These are phyloP conservation scores for Sarcophaga carnaria DNA, from an alignment of 2,888 invertebrate species.

Conservation along the genomic window DNA sequence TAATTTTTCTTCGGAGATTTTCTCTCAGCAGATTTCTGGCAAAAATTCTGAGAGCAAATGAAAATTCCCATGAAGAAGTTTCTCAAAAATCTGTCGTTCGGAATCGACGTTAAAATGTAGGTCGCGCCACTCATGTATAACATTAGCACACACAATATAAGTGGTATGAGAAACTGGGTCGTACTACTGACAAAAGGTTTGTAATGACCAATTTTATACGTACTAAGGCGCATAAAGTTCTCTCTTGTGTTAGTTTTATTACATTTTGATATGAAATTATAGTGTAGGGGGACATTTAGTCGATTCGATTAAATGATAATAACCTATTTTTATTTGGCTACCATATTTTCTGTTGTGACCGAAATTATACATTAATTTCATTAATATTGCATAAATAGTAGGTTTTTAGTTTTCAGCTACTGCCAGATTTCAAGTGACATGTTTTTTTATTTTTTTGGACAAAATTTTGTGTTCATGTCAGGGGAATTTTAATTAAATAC, in stretches of 20 bases:
- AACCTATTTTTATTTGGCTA: neutral
- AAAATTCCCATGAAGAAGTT: no score
- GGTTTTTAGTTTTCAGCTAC: neutral
- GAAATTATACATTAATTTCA: slow-evolving; percentile 44
- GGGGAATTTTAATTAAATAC: slow-evolving; percentile 54
- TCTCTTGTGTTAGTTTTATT: neutral
- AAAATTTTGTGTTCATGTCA: slow-evolving; percentile 43
- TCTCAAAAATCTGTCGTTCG: no score
- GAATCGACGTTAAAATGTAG: no score
- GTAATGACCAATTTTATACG: no score
- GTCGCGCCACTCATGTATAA: no score
- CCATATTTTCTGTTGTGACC: neutral
- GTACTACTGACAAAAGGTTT: no score
- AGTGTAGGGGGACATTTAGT: neutral
- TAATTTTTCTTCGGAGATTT: no score
- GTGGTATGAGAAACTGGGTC: no score
- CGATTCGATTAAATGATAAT: neutral
- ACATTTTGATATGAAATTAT: neutral
- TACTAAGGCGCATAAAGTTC: no score
- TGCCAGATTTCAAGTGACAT: slow-evolving; percentile 26
- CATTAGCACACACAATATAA: no score
- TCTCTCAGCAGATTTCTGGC: no score
- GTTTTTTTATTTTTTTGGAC: slow-evolving; percentile 28
- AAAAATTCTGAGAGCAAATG: no score
- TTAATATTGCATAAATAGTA: slow-evolving; percentile 46